Evolutionary conservation across 1,140 invertebrate genomes (phyloP), one percentile per base, ranked within the genome.

Genomic region (Drosophila arawakana): DNA sequence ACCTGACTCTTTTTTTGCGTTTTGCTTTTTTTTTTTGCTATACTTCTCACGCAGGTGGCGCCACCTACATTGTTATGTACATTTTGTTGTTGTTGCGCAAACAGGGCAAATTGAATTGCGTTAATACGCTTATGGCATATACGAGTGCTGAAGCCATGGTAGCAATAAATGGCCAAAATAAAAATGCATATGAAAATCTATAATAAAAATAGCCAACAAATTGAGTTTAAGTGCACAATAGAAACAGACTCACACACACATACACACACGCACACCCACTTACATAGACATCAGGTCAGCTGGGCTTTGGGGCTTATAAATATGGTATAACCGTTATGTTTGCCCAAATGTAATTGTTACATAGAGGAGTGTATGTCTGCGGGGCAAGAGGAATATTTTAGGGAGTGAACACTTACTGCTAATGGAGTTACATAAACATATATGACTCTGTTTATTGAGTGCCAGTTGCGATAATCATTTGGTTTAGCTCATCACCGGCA

Each of bases 121-220:
- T 83, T 86, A 88, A 88, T 88, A 88, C 83, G 83, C 83, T 89
- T 86, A 83, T 83, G 80, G 84, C 76, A 77, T 79, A 80, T 80
- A 73, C 75, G 70, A 68, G 76, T 78, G 69, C 78, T 25, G 68
- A 35, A 13, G 30, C 47, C 60, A 58, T 47, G 81, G 44, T 46
- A 50, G 61, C 81, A 82, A 69, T 82, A 82, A 83, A 82, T 83
- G 73, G 68, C 62, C 47, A 57, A 76, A 83, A 80, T 76, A 83
- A 83, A 83, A 80, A 73, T 73, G 73, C 80, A 76, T 83, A 76
- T 83, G 81, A 83, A 83, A 83, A 80, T 80, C 76, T 76, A 82
- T 65, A 69, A 82, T 82, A 82, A 82, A 66, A 75, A 79, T 69
- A 76, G 80, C 72, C 76, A 82, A 83, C 80, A 82, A 82, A 82